Evolutionary conservation across 2,113 vertebrate genomes (phyloP), one percentile per base, ranked within the genome.

Genomic region (Sula dactylatra): DNA sequence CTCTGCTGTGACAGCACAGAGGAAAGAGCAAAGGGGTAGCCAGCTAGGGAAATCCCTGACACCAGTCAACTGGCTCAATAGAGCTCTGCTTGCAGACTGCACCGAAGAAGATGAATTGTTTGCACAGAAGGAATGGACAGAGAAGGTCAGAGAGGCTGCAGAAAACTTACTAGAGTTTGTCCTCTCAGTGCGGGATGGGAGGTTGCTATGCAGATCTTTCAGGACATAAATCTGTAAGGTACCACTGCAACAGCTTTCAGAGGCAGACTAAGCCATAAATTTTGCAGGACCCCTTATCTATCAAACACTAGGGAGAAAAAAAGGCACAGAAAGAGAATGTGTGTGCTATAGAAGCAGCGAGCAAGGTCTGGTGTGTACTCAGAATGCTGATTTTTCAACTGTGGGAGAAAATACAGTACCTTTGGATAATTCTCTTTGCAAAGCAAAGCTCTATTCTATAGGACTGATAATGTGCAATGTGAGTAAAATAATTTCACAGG

Each of bases 81-180:
- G 89, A 97, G 85, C 94, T 90, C 90, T 91, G 76, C 93, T 97
- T 94, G 86, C 85, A 96, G 86, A 92, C 92, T 81, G 77, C 54
- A 64, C 17, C 17, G 54, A 96, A 92, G 82, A 98, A 98, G 98
- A 98, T 97, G 62, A 98, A 98, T 98, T 96, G 97, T 98, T 92
- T 95, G 61, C 27, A 89, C 61, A 45, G 87, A 92, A 91, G 55
- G 89, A 98, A 94, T 89, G 74, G 96, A 98, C 97, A 98, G 96
- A 94, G 96, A 98, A 98, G 97, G 98, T 98, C 95, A 98, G 82
- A 87, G 88, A 96, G 92, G 86, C 72, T 86, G 67, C 50, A 66
- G 78, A 86, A 94, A 96, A 88, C 66, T 44, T 61, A 27, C 40
- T 62, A 14, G 12, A 27, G 22, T 97, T 96, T 98, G 44, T 95